Conservation (phyloP, 2,888 invertebrate genomes). For the Homarus gammarus region DNA sequence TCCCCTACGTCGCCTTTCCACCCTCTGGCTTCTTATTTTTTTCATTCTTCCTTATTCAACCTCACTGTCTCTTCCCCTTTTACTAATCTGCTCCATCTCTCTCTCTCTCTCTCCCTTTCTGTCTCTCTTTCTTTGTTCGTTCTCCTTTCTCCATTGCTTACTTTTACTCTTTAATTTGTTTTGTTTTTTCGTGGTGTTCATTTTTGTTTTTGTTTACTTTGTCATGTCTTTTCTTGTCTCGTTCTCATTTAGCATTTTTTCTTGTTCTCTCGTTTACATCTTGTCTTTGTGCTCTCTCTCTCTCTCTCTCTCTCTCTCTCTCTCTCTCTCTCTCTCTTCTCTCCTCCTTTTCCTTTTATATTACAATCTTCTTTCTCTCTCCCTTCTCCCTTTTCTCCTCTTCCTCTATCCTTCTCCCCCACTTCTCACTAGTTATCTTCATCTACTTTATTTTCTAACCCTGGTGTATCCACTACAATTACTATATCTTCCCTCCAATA, state of each 20-base stretch:
- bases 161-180: no score
- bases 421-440: not conserved
- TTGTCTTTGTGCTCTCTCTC: not conserved
- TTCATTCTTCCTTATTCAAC: no score
- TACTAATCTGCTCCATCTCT: not conserved
- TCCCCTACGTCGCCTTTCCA: no score
- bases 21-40: no score
- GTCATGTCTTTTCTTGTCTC: no score
- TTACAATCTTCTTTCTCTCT: not conserved
- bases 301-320: slow-evolving; percentile 1
- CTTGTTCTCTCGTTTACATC: no score
- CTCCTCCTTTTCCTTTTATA: not conserved
- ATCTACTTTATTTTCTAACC: not conserved
- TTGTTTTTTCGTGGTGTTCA: no score
- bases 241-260: no score
- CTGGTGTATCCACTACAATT: not conserved
- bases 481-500: slow-evolving; percentile 6
- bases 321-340: not conserved
- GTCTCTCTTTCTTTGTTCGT: not conserved
- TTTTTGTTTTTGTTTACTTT: no score
- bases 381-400: not conserved
- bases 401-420: not conserved
- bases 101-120: not conserved
- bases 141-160: no score
- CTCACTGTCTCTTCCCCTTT: not conserved